Evolutionary conservation across 2,888 invertebrate genomes (phyloP).

Genomic region (Thera obeliscata): DNA sequence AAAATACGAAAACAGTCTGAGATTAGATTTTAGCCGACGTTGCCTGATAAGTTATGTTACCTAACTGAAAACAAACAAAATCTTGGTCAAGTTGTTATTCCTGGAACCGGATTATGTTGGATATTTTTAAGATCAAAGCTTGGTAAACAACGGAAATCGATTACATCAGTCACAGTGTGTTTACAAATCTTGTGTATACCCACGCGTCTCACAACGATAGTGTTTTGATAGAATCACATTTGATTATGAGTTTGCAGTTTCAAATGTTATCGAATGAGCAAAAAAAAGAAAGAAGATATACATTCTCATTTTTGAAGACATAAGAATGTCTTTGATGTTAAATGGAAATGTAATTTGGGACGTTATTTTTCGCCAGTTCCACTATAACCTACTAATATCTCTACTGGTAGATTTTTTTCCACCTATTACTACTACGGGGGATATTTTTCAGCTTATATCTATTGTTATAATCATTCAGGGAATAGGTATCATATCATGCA

Average conservation of each 20-base stretch:
- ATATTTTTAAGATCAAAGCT: slow-evolving; percentile 14
- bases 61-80: background rate
- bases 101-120: background rate
- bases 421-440: too few relatives aligned
- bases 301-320: too few relatives aligned
- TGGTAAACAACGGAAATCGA: slow-evolving; percentile 18
- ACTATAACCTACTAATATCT: too few relatives aligned
- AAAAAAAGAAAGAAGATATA: too few relatives aligned
- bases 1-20: background rate
- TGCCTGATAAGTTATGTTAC: background rate
- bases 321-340: too few relatives aligned
- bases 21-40: background rate
- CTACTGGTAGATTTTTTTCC: too few relatives aligned
- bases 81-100: slow-evolving; percentile 5
- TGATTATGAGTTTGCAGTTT: background rate
- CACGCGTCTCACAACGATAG: background rate
- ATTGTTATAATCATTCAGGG: too few relatives aligned
- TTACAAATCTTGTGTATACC: slow-evolving; percentile 10
- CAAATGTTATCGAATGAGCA: too few relatives aligned
- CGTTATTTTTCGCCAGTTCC: too few relatives aligned
- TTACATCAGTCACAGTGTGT: slow-evolving; percentile 15
- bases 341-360: too few relatives aligned
- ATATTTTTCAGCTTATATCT: too few relatives aligned
- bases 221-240: slow-evolving; percentile 8
- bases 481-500: too few relatives aligned